These are phyloP conservation scores for Agapornis roseicollis DNA, from an alignment of 2,113 vertebrate species.

Conservation along the genomic window DNA sequence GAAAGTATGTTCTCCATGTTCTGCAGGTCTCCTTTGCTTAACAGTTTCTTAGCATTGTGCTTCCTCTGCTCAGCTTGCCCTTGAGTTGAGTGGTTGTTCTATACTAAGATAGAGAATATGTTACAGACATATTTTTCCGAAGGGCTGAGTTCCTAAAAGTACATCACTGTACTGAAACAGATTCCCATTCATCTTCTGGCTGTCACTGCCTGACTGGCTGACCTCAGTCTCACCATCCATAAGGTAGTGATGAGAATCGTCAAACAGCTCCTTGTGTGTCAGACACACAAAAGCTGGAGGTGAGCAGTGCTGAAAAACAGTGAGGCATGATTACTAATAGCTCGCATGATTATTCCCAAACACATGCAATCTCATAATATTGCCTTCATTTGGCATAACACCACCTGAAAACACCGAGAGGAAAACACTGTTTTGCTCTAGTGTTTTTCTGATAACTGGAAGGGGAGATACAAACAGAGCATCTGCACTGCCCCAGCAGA, in stretches of 20 bases:
- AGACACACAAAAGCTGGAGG: neutral
- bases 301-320: neutral
- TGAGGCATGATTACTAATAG: constrained; percentile 1
- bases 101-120: neutral
- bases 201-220: neutral
- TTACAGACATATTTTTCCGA: neutral
- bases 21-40: constrained; percentile 18
- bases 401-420: constrained; percentile 24
- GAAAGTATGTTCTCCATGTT: neutral
- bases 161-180: neutral
- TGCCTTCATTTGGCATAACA: constrained; percentile 31
- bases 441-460: constrained; percentile 64
- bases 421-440: constrained; percentile 60
- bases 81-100: constrained; percentile 29
- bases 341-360: constrained; percentile 31
- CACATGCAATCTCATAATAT: constrained; percentile 6
- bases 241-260: neutral
- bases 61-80: constrained; percentile 13
- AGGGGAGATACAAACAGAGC: constrained; percentile 52
- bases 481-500: constrained; percentile 33
- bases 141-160: neutral
- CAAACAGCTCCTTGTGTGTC: neutral
- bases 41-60: constrained; percentile 1
- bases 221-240: neutral
- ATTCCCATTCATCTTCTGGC: neutral